phyloP scores from a whole-genome alignment of 1,140 invertebrate species.

The Zaprionus capensis region DNA sequence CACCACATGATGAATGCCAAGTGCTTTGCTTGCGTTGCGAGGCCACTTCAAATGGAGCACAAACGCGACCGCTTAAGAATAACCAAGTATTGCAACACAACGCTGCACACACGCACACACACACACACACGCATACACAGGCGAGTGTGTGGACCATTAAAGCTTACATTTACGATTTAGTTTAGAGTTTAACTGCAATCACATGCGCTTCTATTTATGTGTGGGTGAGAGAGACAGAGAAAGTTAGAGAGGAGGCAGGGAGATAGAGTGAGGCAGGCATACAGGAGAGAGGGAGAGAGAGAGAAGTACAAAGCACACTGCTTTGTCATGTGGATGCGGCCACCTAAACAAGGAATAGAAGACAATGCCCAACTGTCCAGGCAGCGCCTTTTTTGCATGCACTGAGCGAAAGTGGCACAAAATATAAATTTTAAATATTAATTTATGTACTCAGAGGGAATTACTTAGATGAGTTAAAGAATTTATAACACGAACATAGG shows the following conservation, averaged over 20 bases:
- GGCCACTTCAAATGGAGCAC: conserved; percentile 77
- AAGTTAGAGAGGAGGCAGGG: background rate
- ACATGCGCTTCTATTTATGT: conserved; percentile 14
- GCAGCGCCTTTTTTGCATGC: conserved; percentile 25
- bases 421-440: background rate
- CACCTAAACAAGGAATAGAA: background rate
- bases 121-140: background rate
- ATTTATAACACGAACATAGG: too few relatives aligned
- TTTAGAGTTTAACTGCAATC: conserved; percentile 63
- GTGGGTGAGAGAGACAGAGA: background rate
- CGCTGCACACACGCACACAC: conserved; percentile 11
- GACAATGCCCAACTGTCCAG: conserved; percentile 26
- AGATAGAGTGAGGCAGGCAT: background rate
- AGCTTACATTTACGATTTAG: conserved; percentile 73
- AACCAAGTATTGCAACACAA: conserved; percentile 50
- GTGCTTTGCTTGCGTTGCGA: conserved; percentile 55
- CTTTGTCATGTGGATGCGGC: conserved; percentile 4
- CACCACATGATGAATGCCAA: conserved; percentile 66
- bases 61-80: conserved; percentile 80
- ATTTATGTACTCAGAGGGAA: too few relatives aligned
- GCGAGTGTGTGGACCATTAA: conserved; percentile 45
- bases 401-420: conserved; percentile 6
- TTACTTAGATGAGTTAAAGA: too few relatives aligned
- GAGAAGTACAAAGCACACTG: background rate
- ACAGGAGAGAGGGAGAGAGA: background rate